A percentile compares a stretch with the other conserved stretches of the same genome.
Conservation (phyloP, 2,113 vertebrate species). For the Chamaea fasciata region DNA sequence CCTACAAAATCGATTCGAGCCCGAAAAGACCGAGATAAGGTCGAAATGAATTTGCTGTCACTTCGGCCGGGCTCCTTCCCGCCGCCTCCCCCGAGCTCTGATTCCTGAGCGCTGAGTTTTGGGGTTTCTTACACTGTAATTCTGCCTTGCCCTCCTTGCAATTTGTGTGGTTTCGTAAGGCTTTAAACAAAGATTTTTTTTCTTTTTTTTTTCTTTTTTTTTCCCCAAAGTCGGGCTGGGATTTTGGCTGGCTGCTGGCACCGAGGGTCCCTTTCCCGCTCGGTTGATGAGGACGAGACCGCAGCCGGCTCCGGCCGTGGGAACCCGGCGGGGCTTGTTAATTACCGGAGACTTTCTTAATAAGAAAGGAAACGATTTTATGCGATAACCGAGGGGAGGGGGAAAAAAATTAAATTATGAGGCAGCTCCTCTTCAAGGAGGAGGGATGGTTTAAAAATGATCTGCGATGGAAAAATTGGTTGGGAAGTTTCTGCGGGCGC, state of each 20-base stretch:
- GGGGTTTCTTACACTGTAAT: slow-evolving; percentile 51
- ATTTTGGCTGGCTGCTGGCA: neutral
- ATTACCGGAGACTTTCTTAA: slow-evolving; percentile 24
- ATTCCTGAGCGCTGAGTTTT: neutral
- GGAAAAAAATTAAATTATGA: neutral
- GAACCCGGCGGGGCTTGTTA: neutral
- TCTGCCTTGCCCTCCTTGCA: slow-evolving; percentile 38
- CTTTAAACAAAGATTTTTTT: slow-evolving; percentile 10
- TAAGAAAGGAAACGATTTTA: slow-evolving; percentile 33
- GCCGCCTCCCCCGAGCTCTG: neutral
- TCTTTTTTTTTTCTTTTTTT: neutral
- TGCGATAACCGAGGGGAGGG: neutral
- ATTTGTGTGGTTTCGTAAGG: slow-evolving; percentile 36
- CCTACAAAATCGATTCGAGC: neutral
- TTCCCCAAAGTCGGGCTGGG: neutral
- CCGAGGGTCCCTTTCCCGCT: neutral
- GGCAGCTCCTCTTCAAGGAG: neutral
- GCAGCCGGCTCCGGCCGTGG: neutral
- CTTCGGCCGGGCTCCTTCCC: neutral
- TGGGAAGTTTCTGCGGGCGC: neutral
- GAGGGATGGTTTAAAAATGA: neutral
- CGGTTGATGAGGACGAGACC: neutral
- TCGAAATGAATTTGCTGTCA: neutral
- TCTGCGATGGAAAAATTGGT: neutral
- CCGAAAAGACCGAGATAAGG: neutral